Evolutionary conservation across 2,113 vertebrate species (phyloP).

Genomic region (Progne subis): DNA sequence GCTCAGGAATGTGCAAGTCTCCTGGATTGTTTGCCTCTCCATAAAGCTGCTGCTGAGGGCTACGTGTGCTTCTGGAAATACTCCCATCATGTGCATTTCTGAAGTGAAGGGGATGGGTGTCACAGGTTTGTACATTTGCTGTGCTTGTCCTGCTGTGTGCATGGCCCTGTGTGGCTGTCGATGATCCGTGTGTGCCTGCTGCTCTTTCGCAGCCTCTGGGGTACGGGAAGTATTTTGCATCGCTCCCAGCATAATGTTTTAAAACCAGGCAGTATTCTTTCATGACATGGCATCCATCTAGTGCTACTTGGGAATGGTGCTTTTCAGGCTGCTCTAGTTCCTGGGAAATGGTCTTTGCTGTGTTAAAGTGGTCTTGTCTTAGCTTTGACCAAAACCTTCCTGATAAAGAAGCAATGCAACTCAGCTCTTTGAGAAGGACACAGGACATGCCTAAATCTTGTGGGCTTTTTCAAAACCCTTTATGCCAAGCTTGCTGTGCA

Average conservation of each 20-base stretch:
- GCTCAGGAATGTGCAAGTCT: background rate
- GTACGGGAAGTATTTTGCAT: background rate
- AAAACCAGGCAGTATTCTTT: background rate
- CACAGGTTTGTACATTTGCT: background rate
- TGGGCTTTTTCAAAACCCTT: background rate
- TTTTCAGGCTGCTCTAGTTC: background rate
- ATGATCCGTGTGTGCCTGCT: fast-evolving
- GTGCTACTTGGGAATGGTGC: fast-evolving
- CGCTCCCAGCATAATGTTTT: background rate
- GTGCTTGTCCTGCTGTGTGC: fast-evolving
- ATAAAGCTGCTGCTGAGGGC: background rate
- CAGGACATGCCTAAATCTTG: background rate
- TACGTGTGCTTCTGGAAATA: background rate
- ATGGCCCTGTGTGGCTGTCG: fast-evolving
- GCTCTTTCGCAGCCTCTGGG: background rate
- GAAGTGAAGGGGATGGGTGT: background rate
- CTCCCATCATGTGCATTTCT: background rate
- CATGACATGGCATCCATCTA: background rate
- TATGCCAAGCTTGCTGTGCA: background rate
- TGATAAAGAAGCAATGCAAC: background rate
- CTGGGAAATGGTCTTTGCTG: background rate
- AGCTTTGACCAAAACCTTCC: background rate
- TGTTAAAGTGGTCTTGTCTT: background rate
- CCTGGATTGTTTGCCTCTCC: background rate
- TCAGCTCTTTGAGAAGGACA: background rate